Evolutionary conservation across 2,113 vertebrate genomes (phyloP), one percentile per base, ranked within the genome.

Genomic region (Oryzias celebensis): DNA sequence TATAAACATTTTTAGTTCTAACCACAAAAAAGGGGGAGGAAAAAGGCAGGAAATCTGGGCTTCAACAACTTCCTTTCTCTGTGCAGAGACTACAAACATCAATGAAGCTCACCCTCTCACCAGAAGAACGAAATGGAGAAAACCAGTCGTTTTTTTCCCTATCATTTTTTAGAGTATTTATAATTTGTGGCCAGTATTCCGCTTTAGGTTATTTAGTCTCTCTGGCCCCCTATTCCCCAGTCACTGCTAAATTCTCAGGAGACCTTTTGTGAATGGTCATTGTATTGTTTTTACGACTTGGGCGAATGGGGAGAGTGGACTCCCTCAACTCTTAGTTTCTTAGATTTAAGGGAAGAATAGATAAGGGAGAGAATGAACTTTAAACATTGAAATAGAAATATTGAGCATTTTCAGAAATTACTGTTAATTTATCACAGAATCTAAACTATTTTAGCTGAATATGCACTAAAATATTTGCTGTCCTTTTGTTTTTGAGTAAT

Each of bases 31-130:
- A 92, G 93, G 91, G 93, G 96, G 95, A 95, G 98, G 96, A 95
- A 36, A 28, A 93, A 92, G 93, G 91, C 94, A 96, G 95, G 96
- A 98, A 96, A 95, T 96, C 94, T 93, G 93, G 84, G 92, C 93
- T 94, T 94, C 93, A 95, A 96, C 94, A 93, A 95, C 95, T 98
- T 96, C 95, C 96, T 95, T 92, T 96, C 92, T 89, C 91, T 89
- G 89, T 87, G 75, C 90, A 88, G 93, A 91, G 92, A 88, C 78
- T 91, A 81, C 91, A 89, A 60, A 87, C 41, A 14, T 79, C 90
- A 81, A 92, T 82, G 92, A 92, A 90, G 88, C 81, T 90, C 88
- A 83, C 91, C 90, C 89, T 92, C 62, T 88, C 90, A 80, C 92
- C 90, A 92, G 92, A 87, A 68, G 92, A 92, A 92, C 90, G 91